Percentiles rank a stretch among this genome's conserved stretches.
These are phyloP conservation scores for human DNA, from an alignment of 2,113 vertebrate species.

Conservation along the genomic window GRCh38 chr4:11302001-11302500, in stretches of 20 bases:
- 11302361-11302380: not conserved
- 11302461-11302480: not conserved
- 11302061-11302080: not conserved
- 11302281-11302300: not conserved
- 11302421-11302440: not conserved
- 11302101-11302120: not conserved
- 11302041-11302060: not conserved
- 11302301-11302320: too few species aligned
- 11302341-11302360: not conserved
- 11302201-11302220: not conserved
- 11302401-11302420: not conserved
- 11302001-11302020: fast-evolving
- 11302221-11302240: not conserved
- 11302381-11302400: not conserved
- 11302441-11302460: not conserved
- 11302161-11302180: not conserved
- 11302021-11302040: not conserved
- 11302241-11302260: too few species aligned
- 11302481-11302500: not conserved
- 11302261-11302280: fast-evolving
- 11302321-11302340: too few species aligned
- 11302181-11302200: too few species aligned
- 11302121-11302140: not conserved
- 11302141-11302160: not conserved
- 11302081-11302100: not conserved